Base-by-base conservation (phyloP, 2,113 vertebrate genomes). In the Gadus macrocephalus region DNA sequence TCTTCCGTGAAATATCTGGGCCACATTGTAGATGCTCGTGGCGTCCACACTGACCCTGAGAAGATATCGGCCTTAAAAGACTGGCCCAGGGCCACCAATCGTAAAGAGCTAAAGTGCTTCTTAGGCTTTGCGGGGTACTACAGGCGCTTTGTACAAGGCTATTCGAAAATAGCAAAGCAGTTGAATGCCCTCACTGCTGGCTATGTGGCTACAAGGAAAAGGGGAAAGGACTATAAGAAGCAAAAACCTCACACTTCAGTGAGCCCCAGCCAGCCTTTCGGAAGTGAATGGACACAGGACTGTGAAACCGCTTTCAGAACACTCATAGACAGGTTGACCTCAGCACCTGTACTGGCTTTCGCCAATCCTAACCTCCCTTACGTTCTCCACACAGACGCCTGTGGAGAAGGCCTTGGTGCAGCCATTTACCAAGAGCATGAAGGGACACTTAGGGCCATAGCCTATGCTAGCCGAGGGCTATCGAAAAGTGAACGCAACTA, bases 351-450 rank as follows among this genome's bases (percentile, higher is more conserved):
- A 20, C 20, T 20, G 20, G 20, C 20, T 20, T 20, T 20, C 20
- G 20, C 20, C 20, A 20, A 20, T 20, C 20, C 20, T 20, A 20
- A 20, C 20, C 20, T 20, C 5, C 63, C 64, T 3, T 76, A 66
- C 15, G n/a, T 64, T 2, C 7, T 71, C 1, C 73, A 79, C 11
- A 60, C 65, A 20, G 20, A 20, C 20, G 20, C 20, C 20, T 20
- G 20, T 20, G 20, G 20, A 20, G 20, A 20, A 20, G 20, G 20
- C 20, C 20, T 20, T 20, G 20, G 20, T 20, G 20, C 20, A 20
- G 20, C 20, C 20, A 20, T 78, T 1, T 78, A 73, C 6, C 76
- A 78, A 8, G 20, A 70, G n/a, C 76, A 73, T 12, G 63, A 61
- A 4, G 67, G 73, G 3, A 0, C 56, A 12, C 5, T 76, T 12